Percentiles rank a stretch among this genome's conserved stretches.
These are phyloP conservation scores for Euphydryas editha DNA, from an alignment of 2,888 invertebrate genomes.

Conservation along the genomic window DNA sequence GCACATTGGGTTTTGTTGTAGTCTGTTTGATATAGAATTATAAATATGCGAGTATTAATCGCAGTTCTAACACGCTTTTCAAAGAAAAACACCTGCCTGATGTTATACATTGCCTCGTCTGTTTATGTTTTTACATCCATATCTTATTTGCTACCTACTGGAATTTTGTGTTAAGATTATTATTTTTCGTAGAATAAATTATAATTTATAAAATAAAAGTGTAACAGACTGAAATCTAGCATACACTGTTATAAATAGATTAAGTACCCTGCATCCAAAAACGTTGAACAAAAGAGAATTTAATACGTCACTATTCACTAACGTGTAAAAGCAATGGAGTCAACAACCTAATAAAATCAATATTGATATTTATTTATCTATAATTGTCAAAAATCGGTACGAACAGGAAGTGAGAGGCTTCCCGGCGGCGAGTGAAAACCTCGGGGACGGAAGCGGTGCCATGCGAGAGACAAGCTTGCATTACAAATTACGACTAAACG, in stretches of 20 bases:
- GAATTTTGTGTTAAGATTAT: neutral
- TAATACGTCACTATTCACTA: neutral
- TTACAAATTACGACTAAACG: slow-evolving; percentile 79
- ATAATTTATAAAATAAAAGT: neutral
- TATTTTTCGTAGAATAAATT: neutral
- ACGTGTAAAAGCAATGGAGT: slow-evolving; percentile 8
- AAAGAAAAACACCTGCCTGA: slow-evolving; percentile 25
- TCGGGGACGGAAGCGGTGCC: slow-evolving; percentile 68
- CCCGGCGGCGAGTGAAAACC: slow-evolving; percentile 73
- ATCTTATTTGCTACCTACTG: neutral
- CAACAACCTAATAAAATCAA: slow-evolving; percentile 35
- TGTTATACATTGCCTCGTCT: slow-evolving; percentile 19
- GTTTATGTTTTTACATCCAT: slow-evolving; percentile 10
- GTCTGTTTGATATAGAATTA: slow-evolving; percentile 29
- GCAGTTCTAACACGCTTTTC: slow-evolving; percentile 28
- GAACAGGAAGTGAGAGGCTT: slow-evolving; percentile 78
- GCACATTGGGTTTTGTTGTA: slow-evolving; percentile 31
- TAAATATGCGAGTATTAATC: slow-evolving; percentile 35
- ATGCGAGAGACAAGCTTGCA: slow-evolving; percentile 67
- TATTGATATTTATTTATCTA: slow-evolving; percentile 57
- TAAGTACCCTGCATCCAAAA: neutral
- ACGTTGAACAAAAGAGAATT: neutral
- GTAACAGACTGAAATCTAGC: too few species aligned
- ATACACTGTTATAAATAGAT: neutral
- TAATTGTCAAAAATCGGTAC: slow-evolving; percentile 73